Conservation (phyloP, 2,888 invertebrate genomes). For the Cantharis flavilabris region DNA sequence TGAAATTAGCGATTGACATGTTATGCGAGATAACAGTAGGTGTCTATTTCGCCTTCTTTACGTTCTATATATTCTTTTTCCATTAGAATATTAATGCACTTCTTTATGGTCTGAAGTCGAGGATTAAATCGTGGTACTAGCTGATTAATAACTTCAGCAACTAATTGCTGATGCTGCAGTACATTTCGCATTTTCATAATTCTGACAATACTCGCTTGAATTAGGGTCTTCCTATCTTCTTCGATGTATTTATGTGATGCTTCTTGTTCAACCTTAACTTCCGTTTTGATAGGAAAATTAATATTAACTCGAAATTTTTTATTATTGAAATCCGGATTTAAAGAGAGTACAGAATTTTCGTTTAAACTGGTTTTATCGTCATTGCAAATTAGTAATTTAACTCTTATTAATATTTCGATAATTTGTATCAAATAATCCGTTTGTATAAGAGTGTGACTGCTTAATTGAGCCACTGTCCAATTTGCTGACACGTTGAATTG, state of each 20-base stretch:
- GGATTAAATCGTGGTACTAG: conserved; percentile 95
- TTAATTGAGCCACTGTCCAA: conserved; percentile 86
- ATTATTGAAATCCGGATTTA: conserved; percentile 82
- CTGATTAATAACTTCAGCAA: conserved; percentile 96
- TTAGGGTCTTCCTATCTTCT: conserved; percentile 96
- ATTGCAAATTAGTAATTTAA: conserved; percentile 81
- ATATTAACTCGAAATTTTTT: conserved; percentile 98
- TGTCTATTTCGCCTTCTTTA: conserved; percentile 96
- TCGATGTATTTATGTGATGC: conserved; percentile 98
- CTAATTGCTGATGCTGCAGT: conserved; percentile 90
- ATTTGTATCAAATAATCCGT: conserved; percentile 83
- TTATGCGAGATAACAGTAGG: conserved; percentile 98
- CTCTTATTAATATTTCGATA: conserved; percentile 91
- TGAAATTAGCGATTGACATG: conserved; percentile 38
- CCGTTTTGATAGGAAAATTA: conserved; percentile 96
- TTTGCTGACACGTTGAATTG: conserved; percentile 91
- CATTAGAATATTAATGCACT: conserved; percentile 99
- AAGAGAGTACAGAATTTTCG: conserved; percentile 73
- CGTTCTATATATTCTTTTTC: conserved; percentile 98
- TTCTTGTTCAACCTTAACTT: conserved; percentile 95
- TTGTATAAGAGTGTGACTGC: conserved; percentile 87
- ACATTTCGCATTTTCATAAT: conserved; percentile 99
- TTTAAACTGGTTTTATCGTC: conserved; percentile 79
- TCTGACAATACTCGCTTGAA: conserved; percentile 91
- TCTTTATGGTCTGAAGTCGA: conserved; percentile 96